Evolutionary conservation across 2,113 vertebrate species (phyloP), one percentile per base, ranked within the genome.

Genomic region (Ptilonorhynchus violaceus): DNA sequence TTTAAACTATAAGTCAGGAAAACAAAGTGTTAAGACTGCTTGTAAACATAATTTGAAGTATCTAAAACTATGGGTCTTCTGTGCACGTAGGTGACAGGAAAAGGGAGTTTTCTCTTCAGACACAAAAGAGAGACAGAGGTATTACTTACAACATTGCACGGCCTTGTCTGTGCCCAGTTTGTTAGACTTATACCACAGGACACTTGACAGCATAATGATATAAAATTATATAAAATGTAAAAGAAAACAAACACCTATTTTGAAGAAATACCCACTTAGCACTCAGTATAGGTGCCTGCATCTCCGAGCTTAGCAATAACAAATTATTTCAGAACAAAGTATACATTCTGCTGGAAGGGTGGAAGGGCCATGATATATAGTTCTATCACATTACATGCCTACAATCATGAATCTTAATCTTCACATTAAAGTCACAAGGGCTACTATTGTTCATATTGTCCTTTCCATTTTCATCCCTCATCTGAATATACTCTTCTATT

Each of bases 211-310:
- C 80, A 69, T 96, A 96, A 96, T 95, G 92, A 92, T 58, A 89
- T 73, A 81, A 91, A 95, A 95, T 94, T 87, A 85, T 84, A 63
- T 79, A 67, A 95, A 95, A 93, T 41, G 76, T 68, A 91, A 91
- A 93, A 86, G 62, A 95, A 96, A 96, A 76, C 76, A 97, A 95
- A 92, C 91, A 94, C 69, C 56, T 93, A 93, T 92, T 96, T 94
- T 91, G 76, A 87, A 97, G 83, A 95, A 96, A 96, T 79, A 60
- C 21, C 53, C 44, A 84, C 73, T 89, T 87, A 96, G 69, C 37
- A 69, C 80, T 82, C 66, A 89, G 80, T 68, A 92, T 68, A 82
- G 93, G 44, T 39, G 68, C 58, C 95, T 95, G 80, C 73, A 92
- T 91, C 73, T 75, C 73, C 3, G 1, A 68, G 23, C 10, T 88